A percentile compares a stretch with the other conserved stretches of the same genome.
Conservation (phyloP, 2,113 vertebrate genomes). For the Mesoclemmys tuberculata region DNA sequence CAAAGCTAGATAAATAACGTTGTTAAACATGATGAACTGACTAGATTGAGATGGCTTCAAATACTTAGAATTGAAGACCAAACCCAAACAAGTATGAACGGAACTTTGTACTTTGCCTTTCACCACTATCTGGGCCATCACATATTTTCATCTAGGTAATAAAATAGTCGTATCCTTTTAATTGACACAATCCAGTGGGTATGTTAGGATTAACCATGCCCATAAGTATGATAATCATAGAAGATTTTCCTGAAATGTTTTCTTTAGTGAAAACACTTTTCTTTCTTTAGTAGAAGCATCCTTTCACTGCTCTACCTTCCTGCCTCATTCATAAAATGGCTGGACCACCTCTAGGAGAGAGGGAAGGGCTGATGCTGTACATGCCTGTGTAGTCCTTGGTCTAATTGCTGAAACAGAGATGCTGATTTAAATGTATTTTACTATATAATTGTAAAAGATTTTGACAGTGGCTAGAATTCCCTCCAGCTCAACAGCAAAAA, state of each 20-base stretch:
- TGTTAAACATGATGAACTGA: constrained; percentile 2
- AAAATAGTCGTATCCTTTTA: neutral
- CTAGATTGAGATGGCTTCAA: neutral
- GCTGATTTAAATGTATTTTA: neutral
- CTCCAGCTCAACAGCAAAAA: neutral
- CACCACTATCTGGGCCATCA: neutral
- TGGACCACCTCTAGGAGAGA: neutral
- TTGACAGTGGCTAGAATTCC: neutral
- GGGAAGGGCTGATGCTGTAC: neutral
- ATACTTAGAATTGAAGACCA: neutral
- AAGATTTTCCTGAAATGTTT: neutral
- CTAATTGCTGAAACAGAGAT: too few species aligned
- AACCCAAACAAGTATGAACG: neutral
- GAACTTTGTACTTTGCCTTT: constrained; percentile 10
- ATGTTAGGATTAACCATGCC: neutral
- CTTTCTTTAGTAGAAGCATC: neutral
- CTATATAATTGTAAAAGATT: neutral
- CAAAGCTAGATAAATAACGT: constrained; percentile 15
- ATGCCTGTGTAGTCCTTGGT: too few species aligned
- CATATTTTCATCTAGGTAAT: neutral
- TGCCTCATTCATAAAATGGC: neutral
- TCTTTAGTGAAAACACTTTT: neutral
- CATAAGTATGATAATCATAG: neutral
- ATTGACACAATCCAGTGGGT: neutral
- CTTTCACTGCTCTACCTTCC: neutral